Evolutionary conservation across 2,797 vertebrate species (phyloP), one percentile per base, ranked within the genome.

Genomic region (Onychomys leucogaster): DNA sequence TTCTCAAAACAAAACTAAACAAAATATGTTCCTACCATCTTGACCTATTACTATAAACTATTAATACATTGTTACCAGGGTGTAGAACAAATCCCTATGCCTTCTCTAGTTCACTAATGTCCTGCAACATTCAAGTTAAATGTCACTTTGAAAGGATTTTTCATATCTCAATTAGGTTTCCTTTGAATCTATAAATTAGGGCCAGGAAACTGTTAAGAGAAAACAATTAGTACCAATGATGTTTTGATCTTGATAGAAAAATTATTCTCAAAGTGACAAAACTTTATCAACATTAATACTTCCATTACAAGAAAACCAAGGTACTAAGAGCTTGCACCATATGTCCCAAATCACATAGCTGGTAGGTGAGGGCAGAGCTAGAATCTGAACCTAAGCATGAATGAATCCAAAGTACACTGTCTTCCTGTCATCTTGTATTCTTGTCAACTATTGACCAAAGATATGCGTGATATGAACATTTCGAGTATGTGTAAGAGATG

Each of bases 201-300:
- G 41, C 52, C 69, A 95, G 82, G 95, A 96, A 86, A 43, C 59
- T 75, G 2, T 94, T 55, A 69, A 32, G 13, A 17, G 63, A 43
- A 13, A 96, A 83, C 14, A 86, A 91, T 90, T 55, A 16, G 2
- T 83, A 90, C 29, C 27, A 69, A 85, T 63, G 6, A 29, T 73
- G 46, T 80, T 94, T 95, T 94, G 61, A 43, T 21, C 63, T 95
- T 84, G 34, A 81, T 69, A 94, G 57, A 95, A 94, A 95, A 95
- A 52, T 95, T 90, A 88, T 52, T 23, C n/a, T 88, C 52, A 49
- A 73, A 94, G 37, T 92, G 57, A 67, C 41, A 88, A 94, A 87
- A 75, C 55, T 27, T 46, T 82, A 78, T 12, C 78, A 57, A 81
- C 80, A 76, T n/a, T 84, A 71, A 52, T 85, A 59, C 32, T 43